These are phyloP conservation scores for Caenorhabditis becei DNA, from an alignment of 2,888 invertebrate genomes.

Conservation along the genomic window DNA sequence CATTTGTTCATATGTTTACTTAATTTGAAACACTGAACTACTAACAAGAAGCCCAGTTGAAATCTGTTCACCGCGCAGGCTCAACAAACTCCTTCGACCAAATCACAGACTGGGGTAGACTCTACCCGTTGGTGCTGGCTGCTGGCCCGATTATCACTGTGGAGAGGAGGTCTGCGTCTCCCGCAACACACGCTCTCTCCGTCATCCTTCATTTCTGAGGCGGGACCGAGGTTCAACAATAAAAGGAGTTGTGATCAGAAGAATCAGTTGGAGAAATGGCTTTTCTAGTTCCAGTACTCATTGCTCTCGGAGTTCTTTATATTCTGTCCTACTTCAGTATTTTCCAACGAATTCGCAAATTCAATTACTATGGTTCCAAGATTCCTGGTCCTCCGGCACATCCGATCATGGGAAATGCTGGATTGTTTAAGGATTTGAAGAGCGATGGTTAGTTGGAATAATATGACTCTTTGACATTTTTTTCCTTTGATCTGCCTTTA, in stretches of 20 bases:
- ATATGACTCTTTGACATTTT: too few species aligned
- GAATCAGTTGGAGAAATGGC: background rate
- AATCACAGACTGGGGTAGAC: background rate
- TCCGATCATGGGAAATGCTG: constrained; percentile 15
- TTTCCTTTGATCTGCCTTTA: background rate
- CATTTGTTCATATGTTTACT: too few species aligned
- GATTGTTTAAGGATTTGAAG: constrained; percentile 13
- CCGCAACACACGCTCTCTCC: background rate
- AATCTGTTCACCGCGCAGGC: background rate
- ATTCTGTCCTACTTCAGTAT: constrained; percentile 7
- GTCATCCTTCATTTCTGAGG: background rate
- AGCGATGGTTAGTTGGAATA: constrained; percentile 12
- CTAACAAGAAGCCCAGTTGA: too few species aligned
- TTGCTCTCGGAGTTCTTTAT: constrained; percentile 7
- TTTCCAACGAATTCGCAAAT: background rate
- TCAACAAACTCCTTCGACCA: background rate
- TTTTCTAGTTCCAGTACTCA: constrained; percentile 8
- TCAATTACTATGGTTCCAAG: constrained; percentile 26
- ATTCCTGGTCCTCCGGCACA: constrained; percentile 19
- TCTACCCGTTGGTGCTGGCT: background rate
- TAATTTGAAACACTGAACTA: too few species aligned
- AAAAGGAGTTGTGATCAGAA: background rate
- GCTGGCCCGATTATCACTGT: too few species aligned
- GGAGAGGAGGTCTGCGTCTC: constrained; percentile 14
- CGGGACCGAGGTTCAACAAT: constrained; percentile 7